Base-by-base conservation (phyloP, 2,888 invertebrate genomes). In the Clusia tigrina region DNA sequence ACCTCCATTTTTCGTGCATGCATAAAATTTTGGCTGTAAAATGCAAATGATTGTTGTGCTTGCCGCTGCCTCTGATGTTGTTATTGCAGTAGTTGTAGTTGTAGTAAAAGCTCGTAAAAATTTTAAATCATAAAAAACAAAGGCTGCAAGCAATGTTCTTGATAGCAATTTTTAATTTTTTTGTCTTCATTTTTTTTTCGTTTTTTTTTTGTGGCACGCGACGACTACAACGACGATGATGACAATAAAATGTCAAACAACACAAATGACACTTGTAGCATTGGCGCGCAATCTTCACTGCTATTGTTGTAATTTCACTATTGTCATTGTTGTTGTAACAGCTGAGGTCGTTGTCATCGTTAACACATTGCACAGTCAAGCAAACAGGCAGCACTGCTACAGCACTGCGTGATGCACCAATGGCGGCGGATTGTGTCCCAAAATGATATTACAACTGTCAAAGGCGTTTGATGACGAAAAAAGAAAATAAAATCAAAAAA, bases 161-260 rank as follows among this genome's bases (percentile, higher is more conserved):
- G 6, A 12, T 32, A 9, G 6, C 12, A 32, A 9, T 32, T 32
- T 32, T 32, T 32, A 32, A 12, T 12, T 32, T 12, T 32, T 32
- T 32, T 12, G 32, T 12, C 32, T 32, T 32, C 32, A 12, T 12
- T 32, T 32, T 32, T n/a, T n/a, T n/a, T n/a, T n/a, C n/a, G n/a
- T n/a, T n/a, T n/a, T n/a, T n/a, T n/a, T n/a, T n/a, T n/a, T n/a
- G n/a, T n/a, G n/a, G n/a, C n/a, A n/a, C n/a, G n/a, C n/a, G n/a
- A n/a, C n/a, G n/a, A n/a, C n/a, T n/a, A n/a, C n/a, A n/a, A n/a
- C n/a, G n/a, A n/a, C n/a, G n/a, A 48, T 9, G 52, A 67, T 63
- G 67, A 66, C 58, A 66, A 66, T 64, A 67, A 67, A 66, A 67
- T 64, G 66, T 67, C 57, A 56, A 64, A 65, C 65, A 65, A 62